Base-by-base conservation (phyloP, 2,113 vertebrate species). In the Atractosteus spatula region DNA sequence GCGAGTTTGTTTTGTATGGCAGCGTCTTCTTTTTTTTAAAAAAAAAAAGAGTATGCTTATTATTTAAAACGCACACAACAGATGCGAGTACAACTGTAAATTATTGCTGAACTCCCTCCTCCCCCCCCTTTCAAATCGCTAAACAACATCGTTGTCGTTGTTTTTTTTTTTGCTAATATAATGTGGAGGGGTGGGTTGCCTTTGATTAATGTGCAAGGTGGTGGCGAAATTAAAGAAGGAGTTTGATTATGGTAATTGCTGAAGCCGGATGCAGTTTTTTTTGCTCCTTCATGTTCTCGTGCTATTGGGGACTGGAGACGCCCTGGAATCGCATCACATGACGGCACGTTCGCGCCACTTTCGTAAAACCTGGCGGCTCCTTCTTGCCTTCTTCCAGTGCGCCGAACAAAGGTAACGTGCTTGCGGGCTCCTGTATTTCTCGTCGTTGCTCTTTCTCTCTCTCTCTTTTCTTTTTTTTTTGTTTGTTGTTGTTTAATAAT, bases 311-410 rank as follows among this genome's bases (percentile, higher is more conserved):
- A 85, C 84, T 84, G 88, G 86, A 86, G 85, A 83, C 80, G 87
- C 89, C 91, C 87, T 84, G 87, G 82, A 80, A 78, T 80, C 75
- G 62, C 87, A 83, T 94, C 94, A 95, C 93, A 84, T 92, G 92
- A 92, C 86, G 71, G 77, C 84, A 81, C 87, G 89, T 95, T 96
- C 94, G 94, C 94, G 95, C 94, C 95, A 95, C 94, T 96, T 95
- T 94, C 77, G 83, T 88, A 79, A 79, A 84, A 29, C 29, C 29
- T 29, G 1, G 29, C 29, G 29, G 29, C 29, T 29, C 78, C 80
- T 78, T 73, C 77, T 73, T 51, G 79, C 78, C 68, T 70, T 57
- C 69, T 74, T 88, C 81, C 71, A 84, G 84, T 77, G 76, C 69
- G 84, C 82, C 82, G 84, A 78, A 51, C 62, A 65, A 80, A 92